phyloP scores from a whole-genome alignment of 2,797 vertebrate species.

The Heliangelus exortis region DNA sequence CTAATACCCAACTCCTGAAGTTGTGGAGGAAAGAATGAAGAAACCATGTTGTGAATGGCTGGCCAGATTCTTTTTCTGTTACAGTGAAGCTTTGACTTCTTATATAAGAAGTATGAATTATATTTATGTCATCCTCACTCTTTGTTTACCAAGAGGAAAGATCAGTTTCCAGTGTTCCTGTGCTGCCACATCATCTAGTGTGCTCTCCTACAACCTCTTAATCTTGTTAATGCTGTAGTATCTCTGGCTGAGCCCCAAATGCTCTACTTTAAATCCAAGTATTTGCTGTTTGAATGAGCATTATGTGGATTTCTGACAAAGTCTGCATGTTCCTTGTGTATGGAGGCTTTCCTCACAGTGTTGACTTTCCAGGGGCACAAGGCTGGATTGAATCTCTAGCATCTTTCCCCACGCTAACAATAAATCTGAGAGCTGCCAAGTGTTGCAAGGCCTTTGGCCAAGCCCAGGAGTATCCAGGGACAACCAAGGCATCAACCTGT shows the following conservation, averaged over 20 bases:
- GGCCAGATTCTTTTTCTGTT: not conserved
- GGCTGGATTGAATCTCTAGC: not conserved
- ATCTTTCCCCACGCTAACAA: not conserved
- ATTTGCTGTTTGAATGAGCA: not conserved
- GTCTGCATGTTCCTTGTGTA: not conserved
- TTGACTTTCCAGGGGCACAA: not conserved
- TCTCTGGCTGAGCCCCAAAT: not conserved
- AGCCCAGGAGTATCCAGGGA: not conserved
- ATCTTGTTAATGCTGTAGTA: constrained; percentile 26
- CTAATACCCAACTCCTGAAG: not conserved
- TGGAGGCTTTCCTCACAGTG: not conserved
- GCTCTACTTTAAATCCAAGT: not conserved
- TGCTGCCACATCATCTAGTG: not conserved
- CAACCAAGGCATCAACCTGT: not conserved
- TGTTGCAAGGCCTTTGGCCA: not conserved
- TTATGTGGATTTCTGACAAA: not conserved
- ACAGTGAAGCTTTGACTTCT: constrained; percentile 19
- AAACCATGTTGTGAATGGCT: not conserved
- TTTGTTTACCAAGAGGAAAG: not conserved
- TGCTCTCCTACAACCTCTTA: not conserved
- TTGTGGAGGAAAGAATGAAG: not conserved
- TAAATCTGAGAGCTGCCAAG: not conserved
- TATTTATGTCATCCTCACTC: not conserved
- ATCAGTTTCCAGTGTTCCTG: not conserved
- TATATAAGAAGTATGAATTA: constrained; percentile 20